These are phyloP conservation scores for Bostrychus sinensis DNA, from an alignment of 2,113 vertebrate species.

Conservation along the genomic window DNA sequence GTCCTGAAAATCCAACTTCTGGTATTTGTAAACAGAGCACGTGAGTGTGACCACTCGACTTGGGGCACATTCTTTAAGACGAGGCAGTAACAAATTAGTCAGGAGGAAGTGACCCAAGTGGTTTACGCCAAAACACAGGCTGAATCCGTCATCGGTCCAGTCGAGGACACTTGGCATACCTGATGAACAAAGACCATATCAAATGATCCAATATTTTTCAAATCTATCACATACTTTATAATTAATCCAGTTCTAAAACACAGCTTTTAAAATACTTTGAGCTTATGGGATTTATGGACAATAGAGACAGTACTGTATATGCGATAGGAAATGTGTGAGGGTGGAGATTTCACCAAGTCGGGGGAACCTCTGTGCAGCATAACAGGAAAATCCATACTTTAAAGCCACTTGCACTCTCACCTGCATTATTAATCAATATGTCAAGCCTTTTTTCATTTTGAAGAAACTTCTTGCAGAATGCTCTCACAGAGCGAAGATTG, in stretches of 20 bases:
- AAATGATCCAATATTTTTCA: neutral
- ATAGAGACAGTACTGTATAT: too few relatives aligned
- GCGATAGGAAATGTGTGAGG: too few relatives aligned
- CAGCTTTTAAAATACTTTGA: too few relatives aligned
- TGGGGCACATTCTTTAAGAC: constrained; percentile 77
- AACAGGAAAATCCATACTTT: too few relatives aligned
- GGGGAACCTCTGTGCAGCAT: too few relatives aligned
- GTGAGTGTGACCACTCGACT: constrained; percentile 81
- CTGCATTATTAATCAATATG: constrained; percentile 82
- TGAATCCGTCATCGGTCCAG: constrained; percentile 83
- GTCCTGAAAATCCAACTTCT: constrained; percentile 82
- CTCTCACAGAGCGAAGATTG: constrained; percentile 75
- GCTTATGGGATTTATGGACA: too few relatives aligned
- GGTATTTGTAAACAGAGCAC: constrained; percentile 82
- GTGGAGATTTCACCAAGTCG: too few relatives aligned
- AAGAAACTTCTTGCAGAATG: constrained; percentile 77
- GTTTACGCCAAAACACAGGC: constrained; percentile 84
- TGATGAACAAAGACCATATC: constrained; percentile 23
- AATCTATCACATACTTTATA: too few relatives aligned
- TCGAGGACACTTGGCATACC: constrained; percentile 80
- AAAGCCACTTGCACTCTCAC: constrained; percentile 45
- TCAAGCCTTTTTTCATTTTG: constrained; percentile 81
- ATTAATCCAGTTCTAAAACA: too few relatives aligned
- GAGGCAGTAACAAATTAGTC: constrained; percentile 78
- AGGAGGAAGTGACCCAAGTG: constrained; percentile 85